Percentiles rank a stretch among this genome's conserved stretches.
Evolutionary conservation across 2,888 invertebrate species (phyloP).

Genomic region (Amiota minor): DNA sequence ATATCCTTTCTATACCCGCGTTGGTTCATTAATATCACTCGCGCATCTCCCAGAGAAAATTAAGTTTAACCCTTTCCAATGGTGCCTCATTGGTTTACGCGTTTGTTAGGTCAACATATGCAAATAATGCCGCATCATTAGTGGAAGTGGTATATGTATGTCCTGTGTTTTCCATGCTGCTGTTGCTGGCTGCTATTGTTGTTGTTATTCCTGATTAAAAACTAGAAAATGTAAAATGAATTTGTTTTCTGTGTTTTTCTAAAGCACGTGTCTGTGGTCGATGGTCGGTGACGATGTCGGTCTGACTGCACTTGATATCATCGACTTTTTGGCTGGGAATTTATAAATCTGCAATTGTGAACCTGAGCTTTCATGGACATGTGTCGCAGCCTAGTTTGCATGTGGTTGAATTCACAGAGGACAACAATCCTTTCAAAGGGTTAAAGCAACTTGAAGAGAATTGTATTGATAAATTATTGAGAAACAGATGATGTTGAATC

Average conservation of each 20-base stretch:
- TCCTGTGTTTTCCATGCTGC: neutral
- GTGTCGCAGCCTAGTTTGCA: constrained; percentile 13
- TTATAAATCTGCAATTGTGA: constrained; percentile 52
- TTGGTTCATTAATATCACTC: constrained; percentile 56
- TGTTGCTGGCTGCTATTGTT: neutral
- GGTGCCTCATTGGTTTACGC: neutral
- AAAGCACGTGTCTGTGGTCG: constrained; percentile 5
- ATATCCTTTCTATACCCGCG: too few species aligned
- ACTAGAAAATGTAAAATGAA: too few species aligned
- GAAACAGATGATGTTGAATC: too few species aligned
- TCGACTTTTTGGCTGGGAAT: constrained; percentile 30
- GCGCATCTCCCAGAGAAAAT: neutral
- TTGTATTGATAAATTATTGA: too few species aligned
- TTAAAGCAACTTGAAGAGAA: neutral
- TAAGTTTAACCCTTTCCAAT: constrained; percentile 44
- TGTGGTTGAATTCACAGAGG: neutral
- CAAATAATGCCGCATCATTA: constrained; percentile 66
- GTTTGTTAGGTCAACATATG: constrained; percentile 50
- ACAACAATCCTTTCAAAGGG: neutral
- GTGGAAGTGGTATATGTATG: constrained; percentile 36
- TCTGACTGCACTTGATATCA: neutral
- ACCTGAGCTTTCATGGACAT: constrained; percentile 49
- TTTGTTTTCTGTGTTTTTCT: constrained; percentile 12
- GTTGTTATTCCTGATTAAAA: too few species aligned
- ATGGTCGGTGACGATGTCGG: neutral